Conservation (phyloP, 2,888 invertebrate genomes). For the Frankliniella intonsa region DNA sequence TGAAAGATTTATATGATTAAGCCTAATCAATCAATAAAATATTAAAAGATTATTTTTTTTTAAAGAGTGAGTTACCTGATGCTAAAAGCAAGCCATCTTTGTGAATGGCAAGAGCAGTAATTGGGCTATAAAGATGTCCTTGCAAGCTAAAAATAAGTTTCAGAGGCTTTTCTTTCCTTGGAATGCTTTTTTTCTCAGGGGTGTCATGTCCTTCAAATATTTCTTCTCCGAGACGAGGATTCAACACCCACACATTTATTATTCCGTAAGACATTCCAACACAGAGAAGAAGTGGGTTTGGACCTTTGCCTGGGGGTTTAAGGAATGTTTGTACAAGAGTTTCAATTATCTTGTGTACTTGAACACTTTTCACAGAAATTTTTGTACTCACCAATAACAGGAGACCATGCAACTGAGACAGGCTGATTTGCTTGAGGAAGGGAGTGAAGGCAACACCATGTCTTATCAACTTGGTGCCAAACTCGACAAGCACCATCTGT, state of each 20-base stretch:
- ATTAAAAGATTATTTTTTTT: not conserved
- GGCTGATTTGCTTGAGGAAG: constrained; percentile 51
- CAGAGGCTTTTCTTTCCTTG: constrained; percentile 39
- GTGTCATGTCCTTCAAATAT: constrained; percentile 32
- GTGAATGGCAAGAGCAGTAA: constrained; percentile 52
- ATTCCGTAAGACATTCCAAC: constrained; percentile 54
- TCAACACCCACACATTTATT: constrained; percentile 48
- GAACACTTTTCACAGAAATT: not conserved
- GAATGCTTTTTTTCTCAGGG: not conserved
- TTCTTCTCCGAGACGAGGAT: not conserved
- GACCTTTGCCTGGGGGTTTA: constrained; percentile 38
- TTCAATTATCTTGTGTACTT: constrained; percentile 17
- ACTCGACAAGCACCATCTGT: constrained; percentile 45
- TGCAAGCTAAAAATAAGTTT: constrained; percentile 47
- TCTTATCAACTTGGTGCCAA: constrained; percentile 45
- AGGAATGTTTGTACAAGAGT: not conserved
- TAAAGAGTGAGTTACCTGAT: constrained; percentile 45
- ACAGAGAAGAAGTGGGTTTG: constrained; percentile 47
- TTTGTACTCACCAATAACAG: constrained; percentile 46
- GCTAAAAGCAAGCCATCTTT: constrained; percentile 53
- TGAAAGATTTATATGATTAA: constrained; percentile 3
- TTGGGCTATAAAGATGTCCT: constrained; percentile 53
- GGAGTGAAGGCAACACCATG: constrained; percentile 46
- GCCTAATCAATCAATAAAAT: not conserved
- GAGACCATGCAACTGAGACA: constrained; percentile 53